Evolutionary conservation across 53 echinoderm and acorn worm genomes (phyloP), one percentile per base, ranked within the genome.

Genomic region (Paelopatides confundens): DNA sequence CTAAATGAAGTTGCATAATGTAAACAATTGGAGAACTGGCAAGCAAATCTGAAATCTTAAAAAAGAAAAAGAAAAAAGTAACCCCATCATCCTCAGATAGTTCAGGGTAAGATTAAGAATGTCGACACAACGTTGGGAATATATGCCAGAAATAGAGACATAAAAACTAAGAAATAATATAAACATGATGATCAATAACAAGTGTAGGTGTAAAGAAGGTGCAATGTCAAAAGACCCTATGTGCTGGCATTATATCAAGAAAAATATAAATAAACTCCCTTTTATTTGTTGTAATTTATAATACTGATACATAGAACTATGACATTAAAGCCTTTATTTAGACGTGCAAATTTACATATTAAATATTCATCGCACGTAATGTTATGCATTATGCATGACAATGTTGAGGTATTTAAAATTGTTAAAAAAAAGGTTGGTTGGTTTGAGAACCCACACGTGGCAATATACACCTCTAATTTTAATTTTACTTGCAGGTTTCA

Each of bases 291-390:
- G 63, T 83, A 27, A 54, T 53, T 31, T 24, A 37, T 83, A 83
- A 83, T 83, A 83, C 84, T 83, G 84, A 63, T 83, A 83, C 84
- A 83, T 83, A 83, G 39, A 83, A 62, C 84, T 83, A 36, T 83
- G 84, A 83, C 84, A 83, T 65, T 81, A 52, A 9, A 81, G 52
- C 2, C 17, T 28, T 50, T 33, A 81, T 81, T 32, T 54, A 81
- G 24, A 81, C 52, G 49, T 31, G 53, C 81, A 81, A 81, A 81
- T 81, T 81, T 54, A 81, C 81, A 81, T 81, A n/a, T 32, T 81
- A 46, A 81, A 81, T 81, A 81, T 81, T 81, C 81, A 81, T 81
- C 18, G 15, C 7, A 81, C 32, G 49, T 28, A 47, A 81, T 32
- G 52, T 47, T 52, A 49, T 81, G 81, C 81, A 52, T n/a, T 81